phyloP scores from a whole-genome alignment of 23 tunicate species.

The Halocynthia roretzi region DNA sequence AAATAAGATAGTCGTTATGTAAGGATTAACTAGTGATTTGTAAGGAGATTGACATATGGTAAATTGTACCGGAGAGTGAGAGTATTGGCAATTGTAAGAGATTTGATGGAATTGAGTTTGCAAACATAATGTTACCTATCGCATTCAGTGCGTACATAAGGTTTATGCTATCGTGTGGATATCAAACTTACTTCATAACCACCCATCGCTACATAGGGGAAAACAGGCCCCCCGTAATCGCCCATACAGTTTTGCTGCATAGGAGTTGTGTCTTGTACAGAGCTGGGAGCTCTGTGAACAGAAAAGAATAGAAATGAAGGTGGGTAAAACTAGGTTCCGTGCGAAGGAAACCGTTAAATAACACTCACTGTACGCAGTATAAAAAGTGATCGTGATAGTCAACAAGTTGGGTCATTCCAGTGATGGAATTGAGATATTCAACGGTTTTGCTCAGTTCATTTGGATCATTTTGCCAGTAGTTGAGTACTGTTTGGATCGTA shows the following conservation, averaged over 20 bases:
- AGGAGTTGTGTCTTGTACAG: slow-evolving; percentile 75
- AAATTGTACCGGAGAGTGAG: too few species aligned
- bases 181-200: slow-evolving; percentile 59
- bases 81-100: too few species aligned
- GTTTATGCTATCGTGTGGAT: neutral
- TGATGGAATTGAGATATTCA: slow-evolving; percentile 21
- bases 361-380: slow-evolving; percentile 80
- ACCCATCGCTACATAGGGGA: slow-evolving; percentile 91
- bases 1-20: too few species aligned
- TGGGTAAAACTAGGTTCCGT: slow-evolving; percentile 7
- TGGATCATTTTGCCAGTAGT: slow-evolving; percentile 92
- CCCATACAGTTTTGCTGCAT: slow-evolving; percentile 71
- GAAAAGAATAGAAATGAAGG: neutral
- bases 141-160: too few species aligned
- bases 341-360: neutral
- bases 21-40: too few species aligned
- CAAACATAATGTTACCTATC: too few species aligned
- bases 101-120: too few species aligned
- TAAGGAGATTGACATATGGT: too few species aligned
- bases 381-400: slow-evolving; percentile 84
- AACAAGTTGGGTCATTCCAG: neutral
- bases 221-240: slow-evolving; percentile 96
- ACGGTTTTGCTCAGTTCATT: slow-evolving; percentile 40
- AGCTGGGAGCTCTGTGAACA: slow-evolving; percentile 67
- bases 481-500: slow-evolving; percentile 68